Evolutionary conservation across 2,113 vertebrate genomes (phyloP), one percentile per base, ranked within the genome.

Genomic region (Hystrix cristata): DNA sequence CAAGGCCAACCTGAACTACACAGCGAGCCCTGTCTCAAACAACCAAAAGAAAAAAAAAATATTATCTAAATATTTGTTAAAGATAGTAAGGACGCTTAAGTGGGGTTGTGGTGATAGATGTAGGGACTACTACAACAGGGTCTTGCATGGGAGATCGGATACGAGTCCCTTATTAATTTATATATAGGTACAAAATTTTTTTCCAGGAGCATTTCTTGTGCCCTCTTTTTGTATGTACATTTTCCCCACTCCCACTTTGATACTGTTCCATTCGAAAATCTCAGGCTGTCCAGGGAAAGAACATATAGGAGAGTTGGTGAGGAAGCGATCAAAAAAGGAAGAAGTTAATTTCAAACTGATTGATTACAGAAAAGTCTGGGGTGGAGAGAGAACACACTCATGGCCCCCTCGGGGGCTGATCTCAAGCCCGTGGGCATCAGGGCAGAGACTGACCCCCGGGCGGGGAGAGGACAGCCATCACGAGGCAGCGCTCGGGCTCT

Each of bases 341-440:
- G 46, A 88, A 92, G 15, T 23, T 7, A 92, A 76, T 53, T 90
- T 91, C 48, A 82, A 96, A 84, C 1, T 2, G 82, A 78, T 65
- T 80, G 51, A 64, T 25, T 74, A 25, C 51, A 67, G 69, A 43
- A 72, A 94, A 5, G 0, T 53, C 34, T 34, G n/a, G 31, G 31
- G 46, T 57, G 43, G 23, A 94, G 83, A 78, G 23, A 94, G 83
- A 78, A 90, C 53, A 48, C 34, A 71, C 64, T 60, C 60, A 76
- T 34, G 53, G 16, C 29, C 29, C 29, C 71, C 34, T 62, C 16
- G 38, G 21, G 48, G 34, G 84, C 19, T 90, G 67, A 74, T 19
- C 85, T 96, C 65, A 83, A 60, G 69, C 53, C 43, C 13, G 25
- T 27, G 69, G 84, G 90, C 74, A 87, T 72, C 16, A 5, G 8